Percentiles rank a stretch among this genome's conserved stretches.
These are phyloP conservation scores for Myanophis thanlyinensis DNA, from an alignment of 2,113 vertebrate genomes.

Conservation along the genomic window DNA sequence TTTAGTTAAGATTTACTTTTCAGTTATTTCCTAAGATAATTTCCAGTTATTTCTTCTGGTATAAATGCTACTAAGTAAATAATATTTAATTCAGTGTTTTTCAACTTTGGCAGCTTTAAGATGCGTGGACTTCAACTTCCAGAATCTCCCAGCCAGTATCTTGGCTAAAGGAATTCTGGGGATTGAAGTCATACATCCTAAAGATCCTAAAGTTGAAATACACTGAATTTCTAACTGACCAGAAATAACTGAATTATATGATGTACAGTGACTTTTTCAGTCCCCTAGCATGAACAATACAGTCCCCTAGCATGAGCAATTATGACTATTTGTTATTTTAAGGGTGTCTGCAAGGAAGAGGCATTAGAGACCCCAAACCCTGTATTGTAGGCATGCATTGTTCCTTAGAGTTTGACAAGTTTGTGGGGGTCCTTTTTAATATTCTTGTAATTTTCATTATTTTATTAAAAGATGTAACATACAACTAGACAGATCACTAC, in stretches of 20 bases:
- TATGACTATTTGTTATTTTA: not conserved
- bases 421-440: not conserved
- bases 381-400: not conserved
- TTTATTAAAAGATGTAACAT: not conserved
- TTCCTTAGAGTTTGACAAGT: not conserved
- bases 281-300: not conserved
- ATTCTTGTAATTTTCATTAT: not conserved
- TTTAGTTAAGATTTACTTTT: not conserved
- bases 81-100: not conserved
- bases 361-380: not conserved
- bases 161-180: not conserved
- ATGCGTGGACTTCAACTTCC: not conserved
- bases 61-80: not conserved
- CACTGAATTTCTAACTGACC: not conserved
- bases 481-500: not conserved
- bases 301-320: not conserved
- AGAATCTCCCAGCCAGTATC: not conserved
- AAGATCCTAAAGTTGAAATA: not conserved
- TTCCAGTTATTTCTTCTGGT: not conserved
- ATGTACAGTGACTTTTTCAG: not conserved
- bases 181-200: not conserved
- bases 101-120: not conserved
- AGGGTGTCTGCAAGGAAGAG: not conserved
- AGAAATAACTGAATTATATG: constrained; percentile 25
- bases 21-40: not conserved